These are phyloP conservation scores for Anoplopoma fimbria DNA, from an alignment of 2,113 vertebrate species.

Conservation along the genomic window DNA sequence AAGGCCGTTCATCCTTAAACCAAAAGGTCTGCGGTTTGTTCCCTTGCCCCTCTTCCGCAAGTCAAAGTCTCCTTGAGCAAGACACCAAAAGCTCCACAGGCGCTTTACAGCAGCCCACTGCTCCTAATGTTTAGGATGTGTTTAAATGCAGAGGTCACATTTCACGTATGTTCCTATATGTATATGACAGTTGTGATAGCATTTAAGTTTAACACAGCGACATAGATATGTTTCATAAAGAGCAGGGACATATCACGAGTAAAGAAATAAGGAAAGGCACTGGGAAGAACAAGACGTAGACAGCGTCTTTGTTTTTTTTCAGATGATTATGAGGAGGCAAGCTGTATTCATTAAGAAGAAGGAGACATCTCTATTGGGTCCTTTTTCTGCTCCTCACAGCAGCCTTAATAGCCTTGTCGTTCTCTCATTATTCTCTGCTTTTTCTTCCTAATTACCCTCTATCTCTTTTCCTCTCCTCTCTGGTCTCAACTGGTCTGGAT, in stretches of 20 bases:
- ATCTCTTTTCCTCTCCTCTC: neutral
- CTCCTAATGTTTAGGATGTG: neutral
- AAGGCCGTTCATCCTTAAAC: neutral
- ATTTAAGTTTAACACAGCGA: neutral
- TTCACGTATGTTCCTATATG: neutral
- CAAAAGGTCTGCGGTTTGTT: neutral
- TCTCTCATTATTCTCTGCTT: conserved; percentile 24
- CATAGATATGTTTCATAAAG: neutral
- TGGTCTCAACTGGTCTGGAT: conserved; percentile 6
- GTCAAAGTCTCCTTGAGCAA: neutral
- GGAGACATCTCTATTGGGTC: conserved; percentile 38
- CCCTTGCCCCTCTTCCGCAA: neutral
- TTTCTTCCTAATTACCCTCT: conserved; percentile 37
- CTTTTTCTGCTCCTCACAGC: conserved; percentile 33
- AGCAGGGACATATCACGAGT: neutral
- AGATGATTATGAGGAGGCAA: conserved; percentile 34
- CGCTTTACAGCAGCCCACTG: neutral
- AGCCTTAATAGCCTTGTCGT: conserved; percentile 52
- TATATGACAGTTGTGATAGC: neutral
- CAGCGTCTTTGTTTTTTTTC: conserved; percentile 17
- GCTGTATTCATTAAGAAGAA: conserved; percentile 48
- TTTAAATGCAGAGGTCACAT: neutral
- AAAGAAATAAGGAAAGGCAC: neutral
- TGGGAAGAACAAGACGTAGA: conserved; percentile 20
- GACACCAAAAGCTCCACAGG: neutral